phyloP scores from a whole-genome alignment of 2,888 invertebrate species.

The Diadegma fenestrale region DNA sequence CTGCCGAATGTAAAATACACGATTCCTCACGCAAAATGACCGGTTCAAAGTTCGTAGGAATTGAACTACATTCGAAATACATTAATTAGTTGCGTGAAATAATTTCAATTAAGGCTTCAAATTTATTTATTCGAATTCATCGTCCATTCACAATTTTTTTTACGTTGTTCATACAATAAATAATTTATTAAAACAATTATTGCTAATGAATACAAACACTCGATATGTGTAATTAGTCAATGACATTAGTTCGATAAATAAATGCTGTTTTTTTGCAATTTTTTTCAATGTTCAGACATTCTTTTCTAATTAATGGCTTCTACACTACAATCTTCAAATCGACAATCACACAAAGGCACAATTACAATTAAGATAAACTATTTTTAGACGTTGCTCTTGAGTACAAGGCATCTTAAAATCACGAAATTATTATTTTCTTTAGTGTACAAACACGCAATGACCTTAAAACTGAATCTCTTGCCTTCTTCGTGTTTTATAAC shows the following conservation, averaged over 20 bases:
- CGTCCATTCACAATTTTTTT: background rate
- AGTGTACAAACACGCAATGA: constrained; percentile 8
- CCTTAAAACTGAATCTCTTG: background rate
- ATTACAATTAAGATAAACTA: background rate
- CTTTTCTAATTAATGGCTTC: background rate
- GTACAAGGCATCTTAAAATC: background rate
- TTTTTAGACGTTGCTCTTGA: background rate
- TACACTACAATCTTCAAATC: background rate
- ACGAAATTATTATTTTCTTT: background rate
- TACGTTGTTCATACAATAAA: background rate
- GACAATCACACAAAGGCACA: background rate
- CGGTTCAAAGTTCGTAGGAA: background rate
- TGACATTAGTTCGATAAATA: background rate
- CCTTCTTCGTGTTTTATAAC: constrained; percentile 1
- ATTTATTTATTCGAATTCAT: background rate
- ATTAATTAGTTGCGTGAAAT: background rate
- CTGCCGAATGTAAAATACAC: constrained; percentile 6
- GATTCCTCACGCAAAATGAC: constrained; percentile 8
- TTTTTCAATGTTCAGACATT: background rate
- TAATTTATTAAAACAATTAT: background rate
- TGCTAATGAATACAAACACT: background rate
- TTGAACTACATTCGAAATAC: background rate
- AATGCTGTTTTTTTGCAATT: background rate
- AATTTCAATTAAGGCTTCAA: background rate
- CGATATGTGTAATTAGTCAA: background rate